phyloP scores from a whole-genome alignment of 2,888 invertebrate species.

The Lypha dubia region DNA sequence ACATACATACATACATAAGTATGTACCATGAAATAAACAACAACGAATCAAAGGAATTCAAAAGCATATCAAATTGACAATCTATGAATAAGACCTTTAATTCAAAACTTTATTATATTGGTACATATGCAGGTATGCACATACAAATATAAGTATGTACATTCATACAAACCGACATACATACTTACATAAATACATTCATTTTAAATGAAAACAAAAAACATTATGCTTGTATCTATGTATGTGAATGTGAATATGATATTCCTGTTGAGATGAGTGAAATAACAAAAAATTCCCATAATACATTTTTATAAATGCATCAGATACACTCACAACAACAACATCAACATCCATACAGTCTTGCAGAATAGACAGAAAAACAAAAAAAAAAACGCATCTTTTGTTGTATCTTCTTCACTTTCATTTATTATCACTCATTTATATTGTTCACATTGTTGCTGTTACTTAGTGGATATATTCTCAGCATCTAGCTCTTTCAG shows the following conservation, averaged over 20 bases:
- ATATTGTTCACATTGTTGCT: slow-evolving; percentile 20
- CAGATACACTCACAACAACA: slow-evolving; percentile 19
- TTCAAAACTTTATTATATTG: slow-evolving; percentile 44
- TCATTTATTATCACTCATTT: slow-evolving; percentile 63
- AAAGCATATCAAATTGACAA: slow-evolving; percentile 62
- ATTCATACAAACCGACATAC: slow-evolving; percentile 11
- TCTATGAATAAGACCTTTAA: slow-evolving; percentile 59
- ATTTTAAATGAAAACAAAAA: slow-evolving; percentile 25
- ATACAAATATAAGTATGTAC: too few relatives aligned
- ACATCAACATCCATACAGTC: slow-evolving; percentile 14
- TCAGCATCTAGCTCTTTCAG: slow-evolving; percentile 48
- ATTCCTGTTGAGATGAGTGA: slow-evolving; percentile 43
- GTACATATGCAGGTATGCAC: too few relatives aligned
- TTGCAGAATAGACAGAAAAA: slow-evolving; percentile 3
- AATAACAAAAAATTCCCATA: slow-evolving; percentile 63
- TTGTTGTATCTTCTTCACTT: slow-evolving; percentile 65
- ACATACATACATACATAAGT: too few relatives aligned
- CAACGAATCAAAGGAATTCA: slow-evolving; percentile 38
- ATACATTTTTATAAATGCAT: slow-evolving; percentile 58
- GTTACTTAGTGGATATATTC: slow-evolving; percentile 47
- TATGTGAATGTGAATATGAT: slow-evolving; percentile 17
- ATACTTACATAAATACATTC: slow-evolving; percentile 15
- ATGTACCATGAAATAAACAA: slow-evolving; percentile 21
- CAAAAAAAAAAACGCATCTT: slow-evolving; percentile 55
- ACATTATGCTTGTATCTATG: slow-evolving; percentile 13